A percentile compares a stretch with the other conserved stretches of the same genome.
Conservation (phyloP, 2,888 invertebrate species). For the Lithophane leautieri region DNA sequence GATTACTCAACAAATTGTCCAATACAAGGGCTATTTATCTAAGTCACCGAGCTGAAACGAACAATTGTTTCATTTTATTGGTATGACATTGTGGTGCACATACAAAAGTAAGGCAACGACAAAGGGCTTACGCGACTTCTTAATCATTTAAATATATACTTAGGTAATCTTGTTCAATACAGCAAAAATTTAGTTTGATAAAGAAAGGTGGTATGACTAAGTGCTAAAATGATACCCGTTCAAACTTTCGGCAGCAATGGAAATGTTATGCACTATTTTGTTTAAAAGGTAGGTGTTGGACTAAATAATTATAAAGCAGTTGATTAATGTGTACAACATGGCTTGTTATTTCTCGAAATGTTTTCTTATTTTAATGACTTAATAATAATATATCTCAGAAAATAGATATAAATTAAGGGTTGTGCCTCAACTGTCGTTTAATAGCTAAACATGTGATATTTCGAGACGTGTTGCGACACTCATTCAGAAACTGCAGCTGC, state of each 20-base stretch:
- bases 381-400: constrained; percentile 43
- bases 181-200: neutral
- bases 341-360: constrained; percentile 5
- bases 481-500: constrained; percentile 65
- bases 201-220: neutral
- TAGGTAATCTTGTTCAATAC: neutral
- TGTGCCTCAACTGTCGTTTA: constrained; percentile 51
- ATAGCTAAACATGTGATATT: constrained; percentile 64
- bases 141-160: neutral
- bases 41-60: constrained; percentile 83
- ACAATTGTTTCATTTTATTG: constrained; percentile 82
- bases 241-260: neutral
- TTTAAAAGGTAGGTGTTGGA: neutral
- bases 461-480: constrained; percentile 61
- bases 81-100: constrained; percentile 71
- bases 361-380: constrained; percentile 39
- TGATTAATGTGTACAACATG: constrained; percentile 3
- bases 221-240: neutral
- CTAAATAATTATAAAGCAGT: constrained; percentile 1
- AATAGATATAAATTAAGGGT: constrained; percentile 53
- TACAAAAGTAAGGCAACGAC: constrained; percentile 37
- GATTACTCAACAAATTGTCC: constrained; percentile 90
- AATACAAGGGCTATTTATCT: constrained; percentile 89
- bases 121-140: neutral
- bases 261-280: neutral